A percentile compares a stretch with the other conserved stretches of the same genome.
Conservation (phyloP, 2,113 vertebrate species). For the Pollachius pollachius region DNA sequence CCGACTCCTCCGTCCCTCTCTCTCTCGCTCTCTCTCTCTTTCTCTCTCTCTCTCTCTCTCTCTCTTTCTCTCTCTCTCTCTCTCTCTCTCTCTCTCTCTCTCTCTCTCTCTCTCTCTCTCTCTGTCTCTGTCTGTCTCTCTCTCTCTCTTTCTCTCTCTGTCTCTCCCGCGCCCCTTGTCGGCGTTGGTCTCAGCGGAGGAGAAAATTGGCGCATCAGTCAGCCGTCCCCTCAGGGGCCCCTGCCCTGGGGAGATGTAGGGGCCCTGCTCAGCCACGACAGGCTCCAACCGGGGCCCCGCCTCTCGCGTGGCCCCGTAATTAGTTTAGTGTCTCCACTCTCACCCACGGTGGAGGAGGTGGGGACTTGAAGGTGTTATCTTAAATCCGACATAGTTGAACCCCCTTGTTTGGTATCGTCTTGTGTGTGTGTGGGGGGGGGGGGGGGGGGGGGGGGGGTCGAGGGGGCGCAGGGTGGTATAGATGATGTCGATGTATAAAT, state of each 20-base stretch:
- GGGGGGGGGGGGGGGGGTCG: too few species aligned
- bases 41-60: background rate
- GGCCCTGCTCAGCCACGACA: too few species aligned
- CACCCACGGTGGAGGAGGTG: background rate
- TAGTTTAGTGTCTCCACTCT: conserved; percentile 53
- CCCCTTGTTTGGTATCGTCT: too few species aligned
- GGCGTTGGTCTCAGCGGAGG: conserved; percentile 26
- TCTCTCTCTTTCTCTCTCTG: background rate
- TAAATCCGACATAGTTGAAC: too few species aligned
- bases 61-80: too few species aligned
- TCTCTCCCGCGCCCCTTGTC: conserved; percentile 16
- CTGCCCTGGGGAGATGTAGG: background rate
- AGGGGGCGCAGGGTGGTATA: too few species aligned
- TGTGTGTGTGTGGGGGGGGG: too few species aligned
- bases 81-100: background rate
- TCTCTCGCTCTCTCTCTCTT: too few species aligned
- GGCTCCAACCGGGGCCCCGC: conserved; percentile 32
- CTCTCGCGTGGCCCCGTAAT: conserved; percentile 63
- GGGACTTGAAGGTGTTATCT: background rate
- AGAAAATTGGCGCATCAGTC: conserved; percentile 66
- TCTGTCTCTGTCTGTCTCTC: too few species aligned
- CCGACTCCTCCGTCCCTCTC: too few species aligned
- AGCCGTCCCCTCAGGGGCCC: conserved; percentile 40
- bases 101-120: background rate
- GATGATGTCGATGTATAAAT: too few species aligned